phyloP scores from a whole-genome alignment of 2,888 invertebrate genomes.

The Drosophila longiperda region DNA sequence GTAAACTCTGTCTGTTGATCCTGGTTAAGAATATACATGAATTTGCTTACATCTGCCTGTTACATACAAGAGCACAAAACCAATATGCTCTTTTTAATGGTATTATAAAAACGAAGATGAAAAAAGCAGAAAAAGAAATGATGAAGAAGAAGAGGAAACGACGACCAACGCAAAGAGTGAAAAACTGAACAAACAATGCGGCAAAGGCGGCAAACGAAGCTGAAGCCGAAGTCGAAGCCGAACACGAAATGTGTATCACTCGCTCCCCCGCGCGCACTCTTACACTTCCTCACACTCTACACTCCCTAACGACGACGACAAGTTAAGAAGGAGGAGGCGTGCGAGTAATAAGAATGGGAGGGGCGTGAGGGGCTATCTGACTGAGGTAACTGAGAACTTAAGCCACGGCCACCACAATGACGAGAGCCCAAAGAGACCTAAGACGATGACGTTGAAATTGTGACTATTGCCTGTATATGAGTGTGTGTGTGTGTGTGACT shows the following conservation, averaged over 20 bases:
- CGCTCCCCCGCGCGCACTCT: background rate
- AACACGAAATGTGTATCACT: slow-evolving; percentile 1
- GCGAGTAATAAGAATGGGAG: background rate
- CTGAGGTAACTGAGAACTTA: slow-evolving; percentile 30
- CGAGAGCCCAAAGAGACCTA: slow-evolving; percentile 33
- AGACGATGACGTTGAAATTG: slow-evolving; percentile 57
- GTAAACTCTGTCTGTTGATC: background rate
- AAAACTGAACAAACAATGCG: slow-evolving; percentile 74
- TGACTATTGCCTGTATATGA: slow-evolving; percentile 35
- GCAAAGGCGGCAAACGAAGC: slow-evolving; percentile 51
- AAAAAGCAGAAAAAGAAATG: slow-evolving; percentile 33
- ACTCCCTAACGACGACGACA: slow-evolving; percentile 34
- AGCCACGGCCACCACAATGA: slow-evolving; percentile 48
- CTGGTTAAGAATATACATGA: background rate
- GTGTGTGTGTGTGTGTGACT: slow-evolving; percentile 18
- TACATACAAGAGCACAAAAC: background rate
- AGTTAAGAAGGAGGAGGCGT: slow-evolving; percentile 27
- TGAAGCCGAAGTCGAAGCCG: slow-evolving; percentile 5
- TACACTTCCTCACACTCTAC: background rate
- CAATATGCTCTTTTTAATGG: background rate
- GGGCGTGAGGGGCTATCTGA: background rate
- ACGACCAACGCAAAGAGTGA: slow-evolving; percentile 74
- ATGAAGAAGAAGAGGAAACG: slow-evolving; percentile 26
- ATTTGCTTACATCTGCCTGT: background rate
- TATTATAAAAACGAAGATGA: background rate